Evolutionary conservation across 2,888 invertebrate species (phyloP), one percentile per base, ranked within the genome.

Genomic region (Deilephila elpenor): DNA sequence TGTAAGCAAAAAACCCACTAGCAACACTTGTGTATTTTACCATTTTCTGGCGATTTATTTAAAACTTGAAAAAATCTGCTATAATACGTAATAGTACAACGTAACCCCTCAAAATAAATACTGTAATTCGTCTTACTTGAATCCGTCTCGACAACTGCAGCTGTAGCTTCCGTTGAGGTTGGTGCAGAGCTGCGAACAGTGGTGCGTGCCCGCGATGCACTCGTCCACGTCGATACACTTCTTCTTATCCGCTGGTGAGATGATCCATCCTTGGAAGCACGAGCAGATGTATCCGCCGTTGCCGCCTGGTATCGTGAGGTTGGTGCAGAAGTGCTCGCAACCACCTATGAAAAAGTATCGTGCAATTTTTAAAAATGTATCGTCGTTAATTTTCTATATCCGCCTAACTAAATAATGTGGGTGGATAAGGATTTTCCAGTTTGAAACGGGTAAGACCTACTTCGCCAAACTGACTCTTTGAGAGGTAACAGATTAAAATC

Each of bases 91-190:
- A 32, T 32, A 32, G 0, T 2, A 4, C 5, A 32, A 32, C 29
- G 14, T 25, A 5, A 51, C 32, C 5, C 3, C 19, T 17, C 8
- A 62, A 62, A 7, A 19, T 34, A 1, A 62, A 32, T 37, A 17
- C 25, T 51, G 8, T 51, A 7, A 2, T 76, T 14, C 53, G 25
- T 70, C 86, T 81, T 44, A 94, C 94, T 89, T 93, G 93, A 98
- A 99, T 1, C 98, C 98, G 0, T 97, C 96, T 8, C 97, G 95
- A 83, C 99, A 99, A 34, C 96, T 96, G 88, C 99, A 99, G 73
- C 96, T 96, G 89, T 99, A 99, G 75, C 96, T 96, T 85, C 99
- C 99, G 86, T 99, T 99, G 71, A 98, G 91, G 89, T 99, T 99
- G 73, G 96, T 96, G 86, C 99, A 99, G 59, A 97, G 94, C 86